Base-by-base conservation (phyloP, 92 coral and sea anemone species). In the Micromussa lordhowensis region DNA sequence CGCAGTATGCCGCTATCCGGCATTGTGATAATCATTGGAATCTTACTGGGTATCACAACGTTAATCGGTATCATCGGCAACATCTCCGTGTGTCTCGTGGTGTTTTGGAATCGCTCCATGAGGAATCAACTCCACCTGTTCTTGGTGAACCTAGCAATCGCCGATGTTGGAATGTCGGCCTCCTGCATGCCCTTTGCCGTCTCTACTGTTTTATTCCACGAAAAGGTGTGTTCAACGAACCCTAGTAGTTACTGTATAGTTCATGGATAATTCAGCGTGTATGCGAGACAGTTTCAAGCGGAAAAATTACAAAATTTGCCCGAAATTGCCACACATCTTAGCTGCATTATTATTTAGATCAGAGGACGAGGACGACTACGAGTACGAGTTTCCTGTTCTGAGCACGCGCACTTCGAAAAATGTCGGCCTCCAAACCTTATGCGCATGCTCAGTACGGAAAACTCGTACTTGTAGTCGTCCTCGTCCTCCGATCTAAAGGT, bases 131-230 rank as follows among this genome's bases (percentile, higher is more conserved):
- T 97, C 26, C 93, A 96, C 18, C 79, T 97, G 72, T 78, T 97
- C 29, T 92, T 97, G 38, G 96, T 97, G 22, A 95, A 91, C 77
- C 89, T 97, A 63, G 99, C 99, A 38, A 85, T 97, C 17, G 93
- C 99, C 48, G 99, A 97, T 91, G 94, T 97, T 77, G 99, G 99
- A 2, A 96, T 97, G 96, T 96, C 98, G 49, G 98, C 98, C 31
- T 97, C 99, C 2, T 94, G 99, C 81, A 96, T 97, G 94, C 99
- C 99, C 5, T 97, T 97, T 85, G 99, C 99, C 11, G 96, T 97
- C 3, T 96, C 99, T 14, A 94, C 96, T 4, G 98, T 97, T 19
- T 86, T 97, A 22, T 94, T 97, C 69, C 96, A 92, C 54, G 82
- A 90, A 75, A 75, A 96, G 95, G 98, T 93, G 86, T 81, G 36